Evolutionary conservation across 1,140 invertebrate species (phyloP).

Genomic region (Brachionus koreanus): DNA sequence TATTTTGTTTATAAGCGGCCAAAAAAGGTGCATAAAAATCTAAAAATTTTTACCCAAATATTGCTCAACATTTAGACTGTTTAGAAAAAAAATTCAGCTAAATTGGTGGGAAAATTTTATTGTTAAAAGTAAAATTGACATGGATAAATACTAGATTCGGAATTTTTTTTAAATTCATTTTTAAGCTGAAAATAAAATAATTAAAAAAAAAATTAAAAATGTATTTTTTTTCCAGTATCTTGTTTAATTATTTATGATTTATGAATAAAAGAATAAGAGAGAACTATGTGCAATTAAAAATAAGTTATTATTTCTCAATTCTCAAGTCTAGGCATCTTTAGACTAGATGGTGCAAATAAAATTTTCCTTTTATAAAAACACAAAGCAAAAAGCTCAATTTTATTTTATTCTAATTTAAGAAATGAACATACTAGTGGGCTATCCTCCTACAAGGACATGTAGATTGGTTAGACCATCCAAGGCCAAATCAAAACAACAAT

Average conservation of each 20-base stretch:
- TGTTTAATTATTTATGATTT: not conserved
- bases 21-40: too few relatives aligned
- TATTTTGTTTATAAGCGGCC: too few relatives aligned
- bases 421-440: not conserved
- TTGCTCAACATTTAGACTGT: too few relatives aligned
- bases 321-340: not conserved
- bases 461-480: not conserved
- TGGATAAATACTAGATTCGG: too few relatives aligned
- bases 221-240: too few relatives aligned
- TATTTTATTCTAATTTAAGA: not conserved
- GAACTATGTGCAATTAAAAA: not conserved
- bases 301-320: not conserved
- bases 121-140: too few relatives aligned
- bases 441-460: not conserved
- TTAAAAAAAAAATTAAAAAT: too few relatives aligned
- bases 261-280: not conserved
- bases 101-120: too few relatives aligned
- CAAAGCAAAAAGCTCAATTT: not conserved
- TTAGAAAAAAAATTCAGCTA: too few relatives aligned
- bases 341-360: not conserved
- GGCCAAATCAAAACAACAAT: not conserved
- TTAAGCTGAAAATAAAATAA: too few relatives aligned
- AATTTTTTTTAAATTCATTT: too few relatives aligned
- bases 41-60: too few relatives aligned
- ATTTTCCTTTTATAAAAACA: not conserved